These are phyloP conservation scores for Trachemys scripta DNA, from an alignment of 2,113 vertebrate genomes.

Conservation along the genomic window DNA sequence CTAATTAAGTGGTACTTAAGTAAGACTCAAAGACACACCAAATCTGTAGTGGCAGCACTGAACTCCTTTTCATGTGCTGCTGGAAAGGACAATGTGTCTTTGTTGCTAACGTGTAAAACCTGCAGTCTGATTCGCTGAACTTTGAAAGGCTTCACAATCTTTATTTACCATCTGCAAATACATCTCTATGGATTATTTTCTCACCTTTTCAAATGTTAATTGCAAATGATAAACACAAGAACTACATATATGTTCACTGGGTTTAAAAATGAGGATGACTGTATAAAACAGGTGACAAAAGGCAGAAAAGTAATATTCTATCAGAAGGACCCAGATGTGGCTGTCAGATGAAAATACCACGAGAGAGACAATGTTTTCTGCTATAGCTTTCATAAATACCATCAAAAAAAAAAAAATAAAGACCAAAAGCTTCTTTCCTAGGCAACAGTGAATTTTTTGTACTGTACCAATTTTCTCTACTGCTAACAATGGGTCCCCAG, in stretches of 20 bases:
- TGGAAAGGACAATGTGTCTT: neutral
- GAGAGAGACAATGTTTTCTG: neutral
- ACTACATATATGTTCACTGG: neutral
- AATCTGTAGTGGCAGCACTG: neutral
- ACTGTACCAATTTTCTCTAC: neutral
- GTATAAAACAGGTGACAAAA: conserved; percentile 16
- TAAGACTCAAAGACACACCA: neutral
- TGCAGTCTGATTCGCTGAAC: neutral
- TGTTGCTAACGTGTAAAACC: neutral
- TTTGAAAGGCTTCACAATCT: neutral
- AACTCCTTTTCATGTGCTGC: neutral
- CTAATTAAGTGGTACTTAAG: neutral
- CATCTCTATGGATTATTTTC: conserved; percentile 15
- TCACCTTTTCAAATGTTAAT: conserved; percentile 28
- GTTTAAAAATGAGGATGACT: neutral
- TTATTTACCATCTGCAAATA: conserved; percentile 18
- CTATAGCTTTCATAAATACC: neutral
- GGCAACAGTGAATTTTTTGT: neutral
- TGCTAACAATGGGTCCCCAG: neutral
- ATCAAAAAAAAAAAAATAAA: neutral
- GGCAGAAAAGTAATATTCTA: conserved; percentile 1
- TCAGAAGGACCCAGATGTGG: conserved; percentile 5
- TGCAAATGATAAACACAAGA: neutral
- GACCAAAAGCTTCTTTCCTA: neutral
- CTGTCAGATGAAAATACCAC: neutral